Evolutionary conservation across 2,797 vertebrate species (phyloP).

Genomic region (Micromesistius poutassou): DNA sequence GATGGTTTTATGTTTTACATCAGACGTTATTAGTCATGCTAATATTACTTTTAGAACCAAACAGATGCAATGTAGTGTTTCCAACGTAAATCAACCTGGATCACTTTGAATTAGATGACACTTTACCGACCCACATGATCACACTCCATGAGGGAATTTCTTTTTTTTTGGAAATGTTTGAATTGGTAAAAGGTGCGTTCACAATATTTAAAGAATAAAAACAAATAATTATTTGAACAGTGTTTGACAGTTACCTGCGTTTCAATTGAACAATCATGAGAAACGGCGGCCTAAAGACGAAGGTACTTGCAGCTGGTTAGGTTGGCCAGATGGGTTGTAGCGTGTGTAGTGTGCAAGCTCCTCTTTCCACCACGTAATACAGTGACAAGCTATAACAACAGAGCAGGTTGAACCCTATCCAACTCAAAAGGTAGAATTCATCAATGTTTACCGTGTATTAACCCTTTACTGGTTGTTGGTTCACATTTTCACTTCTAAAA

Average conservation of each 20-base stretch:
- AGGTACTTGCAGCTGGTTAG: not conserved
- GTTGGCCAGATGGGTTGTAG: not conserved
- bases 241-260: not conserved
- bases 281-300: not conserved
- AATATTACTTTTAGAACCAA: constrained; percentile 13
- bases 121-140: not conserved
- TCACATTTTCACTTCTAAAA: not conserved
- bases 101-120: not conserved
- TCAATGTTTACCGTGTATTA: not conserved
- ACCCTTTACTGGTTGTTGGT: not conserved
- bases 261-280: not conserved
- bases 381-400: too few relatives aligned
- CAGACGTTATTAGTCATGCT: constrained; percentile 24
- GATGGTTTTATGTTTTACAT: constrained; percentile 19
- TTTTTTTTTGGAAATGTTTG: not conserved
- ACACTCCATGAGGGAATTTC: not conserved
- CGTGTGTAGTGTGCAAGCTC: too few relatives aligned
- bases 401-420: not conserved
- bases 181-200: not conserved
- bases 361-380: too few relatives aligned
- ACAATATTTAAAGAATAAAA: not conserved
- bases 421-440: not conserved
- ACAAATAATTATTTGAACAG: not conserved
- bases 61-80: constrained; percentile 2
- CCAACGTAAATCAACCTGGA: constrained; percentile 14